Base-by-base conservation (phyloP, 2,113 vertebrate genomes). In the Gadus macrocephalus region DNA sequence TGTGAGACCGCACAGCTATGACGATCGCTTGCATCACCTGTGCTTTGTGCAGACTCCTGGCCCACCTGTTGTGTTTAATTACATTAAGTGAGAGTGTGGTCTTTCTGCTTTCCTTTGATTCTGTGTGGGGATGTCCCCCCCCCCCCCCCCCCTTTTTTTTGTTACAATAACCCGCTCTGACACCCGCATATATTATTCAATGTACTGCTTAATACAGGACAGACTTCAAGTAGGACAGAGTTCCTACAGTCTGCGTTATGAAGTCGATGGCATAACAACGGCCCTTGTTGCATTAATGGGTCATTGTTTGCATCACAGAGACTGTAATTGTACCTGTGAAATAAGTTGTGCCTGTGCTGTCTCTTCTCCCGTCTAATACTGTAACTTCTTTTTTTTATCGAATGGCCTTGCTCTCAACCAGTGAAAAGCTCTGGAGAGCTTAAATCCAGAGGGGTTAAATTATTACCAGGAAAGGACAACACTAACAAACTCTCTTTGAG, bases 381-480 rank as follows among this genome's bases (percentile, higher is more conserved):
- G 84, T 86, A 87, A 85, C 84, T 83, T 83, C 60, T 82, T 78
- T 77, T 77, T 49, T 78, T 77, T 77, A 72, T 83, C 69, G 81
- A 81, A 87, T 86, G 72, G 69, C 83, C 75, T 92, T 94, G 93
- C 92, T 91, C 90, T 92, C 89, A 89, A 94, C 90, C 95, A 98
- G 97, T 98, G 94, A 98, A 98, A 96, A 96, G 95, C 93, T 94
- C 96, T 90, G 96, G 96, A 95, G 96, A 98, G 93, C 96, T 95
- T 93, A 98, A 98, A 94, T 98, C 96, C 94, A 98, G 96, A 95
- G 96, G 96, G 92, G 97, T 97, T 93, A 99, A 99, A 91, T 94
- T 99, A 93, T 95, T 99, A 93, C 97, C 97, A 92, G 96, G 95
- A 89, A 98, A 96, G 95, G 95, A 98, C 94, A 96, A 96, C 94